Base-by-base conservation (phyloP, 2,797 vertebrate species). In the Heterohyrax brucei region DNA sequence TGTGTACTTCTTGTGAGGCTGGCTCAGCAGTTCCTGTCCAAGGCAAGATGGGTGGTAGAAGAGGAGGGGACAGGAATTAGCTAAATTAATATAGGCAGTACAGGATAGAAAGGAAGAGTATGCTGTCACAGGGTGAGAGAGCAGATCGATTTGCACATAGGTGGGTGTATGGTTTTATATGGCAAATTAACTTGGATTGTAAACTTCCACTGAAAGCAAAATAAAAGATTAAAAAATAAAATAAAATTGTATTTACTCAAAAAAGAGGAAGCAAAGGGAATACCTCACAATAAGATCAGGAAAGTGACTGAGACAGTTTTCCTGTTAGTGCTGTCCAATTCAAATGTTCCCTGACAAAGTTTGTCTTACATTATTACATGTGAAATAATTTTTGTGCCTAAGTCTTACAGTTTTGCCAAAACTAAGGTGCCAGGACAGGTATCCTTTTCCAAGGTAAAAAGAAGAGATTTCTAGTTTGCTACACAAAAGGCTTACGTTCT, bases 371-470 rank as follows among this genome's bases (percentile, higher is more conserved):
- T 82, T 44, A 95, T 83, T 92, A 93, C 87, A 66, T 87, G 76
- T 89, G 84, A 85, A 94, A 78, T 21, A 68, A 53, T 68, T 83
- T 95, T 92, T 13, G 64, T 62, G 53, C 30, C 22, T 9, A 64
- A 64, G 22, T 95, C 50, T 97, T 95, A 68, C 39, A 77, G 33
- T 89, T 77, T 50, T 19, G 81, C 88, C 88, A 95, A 91, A 89
- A 94, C 72, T 64, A 93, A 70, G 75, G 12, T 77, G 16, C 33
- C 85, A 95, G 87, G 28, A 66, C 70, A 90, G 84, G 77, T 94
- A 96, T 90, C 89, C 26, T 80, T 95, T 96, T 95, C 96, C 96
- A 95, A 97, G 79, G 68, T 39, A 39, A 89, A 79, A 44, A 61
- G 91, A 90, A 81, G 73, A 28, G 56, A n/a, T 68, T n/a, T 61